A percentile compares a stretch with the other conserved stretches of the same genome.
These are phyloP conservation scores for Centropristis striata DNA, from an alignment of 2,113 vertebrate genomes.

Conservation along the genomic window DNA sequence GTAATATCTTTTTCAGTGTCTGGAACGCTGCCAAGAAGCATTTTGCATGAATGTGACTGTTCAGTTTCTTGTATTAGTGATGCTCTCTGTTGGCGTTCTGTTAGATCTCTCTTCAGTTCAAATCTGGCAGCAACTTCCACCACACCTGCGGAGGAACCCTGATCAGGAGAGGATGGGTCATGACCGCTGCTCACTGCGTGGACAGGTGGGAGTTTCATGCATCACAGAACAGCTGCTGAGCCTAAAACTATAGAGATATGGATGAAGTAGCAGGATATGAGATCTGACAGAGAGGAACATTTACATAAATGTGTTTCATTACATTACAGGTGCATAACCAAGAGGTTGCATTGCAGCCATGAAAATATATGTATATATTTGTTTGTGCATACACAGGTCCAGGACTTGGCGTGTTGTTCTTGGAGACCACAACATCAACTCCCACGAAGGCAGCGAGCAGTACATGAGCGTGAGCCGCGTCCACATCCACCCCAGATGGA, in stretches of 20 bases:
- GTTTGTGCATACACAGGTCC: slow-evolving; percentile 11
- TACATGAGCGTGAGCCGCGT: slow-evolving; percentile 83
- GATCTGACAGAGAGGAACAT: not conserved
- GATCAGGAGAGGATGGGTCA: slow-evolving; percentile 87
- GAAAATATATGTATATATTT: not conserved
- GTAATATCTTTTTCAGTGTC: not conserved
- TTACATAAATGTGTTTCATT: not conserved
- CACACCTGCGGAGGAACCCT: slow-evolving; percentile 92
- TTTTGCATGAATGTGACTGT: not conserved
- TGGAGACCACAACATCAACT: slow-evolving; percentile 89
- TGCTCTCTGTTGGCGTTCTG: not conserved
- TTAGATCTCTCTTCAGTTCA: slow-evolving; percentile 85
- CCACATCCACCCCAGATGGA: slow-evolving; percentile 86
- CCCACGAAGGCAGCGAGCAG: slow-evolving; percentile 87
- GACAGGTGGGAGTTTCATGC: slow-evolving; percentile 64
- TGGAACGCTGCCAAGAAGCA: not conserved
- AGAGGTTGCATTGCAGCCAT: not conserved
- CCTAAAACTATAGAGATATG: not conserved
- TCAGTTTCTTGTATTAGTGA: not conserved
- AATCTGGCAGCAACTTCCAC: slow-evolving; percentile 73
- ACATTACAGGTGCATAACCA: not conserved
- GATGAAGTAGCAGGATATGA: not conserved
- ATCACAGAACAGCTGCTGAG: slow-evolving; percentile 23
- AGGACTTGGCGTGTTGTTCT: slow-evolving; percentile 88
- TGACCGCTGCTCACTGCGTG: slow-evolving; percentile 91